phyloP scores from a whole-genome alignment of 1,140 invertebrate species.

The Zaprionus capensis region DNA sequence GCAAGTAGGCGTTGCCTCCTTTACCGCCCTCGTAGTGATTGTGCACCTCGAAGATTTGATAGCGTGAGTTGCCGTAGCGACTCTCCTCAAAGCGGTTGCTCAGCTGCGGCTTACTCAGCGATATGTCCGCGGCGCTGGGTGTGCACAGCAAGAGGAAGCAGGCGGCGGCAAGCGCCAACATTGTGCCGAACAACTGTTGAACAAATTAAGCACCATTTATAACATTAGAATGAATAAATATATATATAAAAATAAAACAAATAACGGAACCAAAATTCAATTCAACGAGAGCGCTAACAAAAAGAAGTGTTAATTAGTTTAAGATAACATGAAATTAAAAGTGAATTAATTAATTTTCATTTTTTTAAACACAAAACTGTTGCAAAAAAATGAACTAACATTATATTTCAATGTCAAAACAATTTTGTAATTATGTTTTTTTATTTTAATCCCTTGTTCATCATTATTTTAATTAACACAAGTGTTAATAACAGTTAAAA shows the following conservation, averaged over 20 bases:
- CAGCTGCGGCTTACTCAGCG: constrained; percentile 54
- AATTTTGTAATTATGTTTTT: too few species aligned
- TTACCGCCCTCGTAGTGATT: constrained; percentile 64
- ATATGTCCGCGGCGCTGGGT: constrained; percentile 65
- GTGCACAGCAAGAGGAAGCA: constrained; percentile 33
- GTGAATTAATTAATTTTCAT: too few species aligned
- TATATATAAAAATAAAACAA: background rate
- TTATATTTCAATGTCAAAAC: too few species aligned
- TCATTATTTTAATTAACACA: too few species aligned
- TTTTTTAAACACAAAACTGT: too few species aligned
- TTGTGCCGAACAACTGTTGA: constrained; percentile 57
- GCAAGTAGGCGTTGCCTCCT: constrained; percentile 48
- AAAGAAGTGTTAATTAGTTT: too few species aligned
- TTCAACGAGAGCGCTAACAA: too few species aligned
- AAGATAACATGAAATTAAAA: too few species aligned
- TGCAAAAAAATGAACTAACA: too few species aligned
- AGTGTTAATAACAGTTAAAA: too few species aligned
- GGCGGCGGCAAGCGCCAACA: constrained; percentile 58
- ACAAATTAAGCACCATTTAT: constrained; percentile 21
- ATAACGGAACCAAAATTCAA: too few species aligned
- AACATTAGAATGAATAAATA: background rate
- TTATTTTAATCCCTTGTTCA: too few species aligned
- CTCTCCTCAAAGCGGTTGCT: constrained; percentile 63
- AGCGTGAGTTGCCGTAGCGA: constrained; percentile 66
- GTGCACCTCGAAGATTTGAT: constrained; percentile 79